Conservation (phyloP, 1,140 invertebrate genomes). For the Xylocopa sonorina region DNA sequence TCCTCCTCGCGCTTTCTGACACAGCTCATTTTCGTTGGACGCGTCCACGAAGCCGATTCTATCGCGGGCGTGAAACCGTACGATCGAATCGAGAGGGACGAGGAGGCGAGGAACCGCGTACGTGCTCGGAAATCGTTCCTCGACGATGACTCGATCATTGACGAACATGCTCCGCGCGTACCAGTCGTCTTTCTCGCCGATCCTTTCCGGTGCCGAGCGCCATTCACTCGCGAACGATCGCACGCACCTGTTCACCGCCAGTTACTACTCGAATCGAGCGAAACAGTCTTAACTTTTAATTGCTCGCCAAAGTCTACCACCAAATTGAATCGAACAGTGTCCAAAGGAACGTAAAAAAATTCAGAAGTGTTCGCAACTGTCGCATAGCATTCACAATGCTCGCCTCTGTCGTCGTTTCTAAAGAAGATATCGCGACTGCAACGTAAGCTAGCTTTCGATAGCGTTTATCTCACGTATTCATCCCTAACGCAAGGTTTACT, state of each 20-base stretch:
- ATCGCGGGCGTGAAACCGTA: slow-evolving; percentile 47
- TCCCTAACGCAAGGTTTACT: too few relatives aligned
- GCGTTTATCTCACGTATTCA: too few relatives aligned
- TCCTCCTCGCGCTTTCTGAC: slow-evolving; percentile 12
- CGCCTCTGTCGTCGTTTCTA: too few relatives aligned
- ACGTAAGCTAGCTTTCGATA: too few relatives aligned
- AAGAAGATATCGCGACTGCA: too few relatives aligned
- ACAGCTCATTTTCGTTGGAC: slow-evolving; percentile 33
- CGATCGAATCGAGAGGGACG: background rate
- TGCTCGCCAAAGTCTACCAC: too few relatives aligned
- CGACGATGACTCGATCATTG: slow-evolving; percentile 50
- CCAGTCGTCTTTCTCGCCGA: background rate
- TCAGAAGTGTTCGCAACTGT: too few relatives aligned
- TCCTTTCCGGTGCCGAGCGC: background rate
- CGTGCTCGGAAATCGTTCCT: slow-evolving; percentile 47
- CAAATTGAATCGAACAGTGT: too few relatives aligned
- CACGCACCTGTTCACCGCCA: background rate
- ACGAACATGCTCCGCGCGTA: slow-evolving; percentile 1
- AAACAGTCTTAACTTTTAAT: background rate
- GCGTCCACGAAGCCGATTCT: slow-evolving; percentile 25
- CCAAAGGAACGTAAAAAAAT: too few relatives aligned
- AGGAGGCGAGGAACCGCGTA: slow-evolving; percentile 1
- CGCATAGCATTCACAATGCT: too few relatives aligned
- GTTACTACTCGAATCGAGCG: background rate
- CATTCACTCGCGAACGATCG: background rate